These are phyloP conservation scores for Acrocephalus scirpaceus DNA, from an alignment of 2,797 vertebrate species.

Conservation along the genomic window DNA sequence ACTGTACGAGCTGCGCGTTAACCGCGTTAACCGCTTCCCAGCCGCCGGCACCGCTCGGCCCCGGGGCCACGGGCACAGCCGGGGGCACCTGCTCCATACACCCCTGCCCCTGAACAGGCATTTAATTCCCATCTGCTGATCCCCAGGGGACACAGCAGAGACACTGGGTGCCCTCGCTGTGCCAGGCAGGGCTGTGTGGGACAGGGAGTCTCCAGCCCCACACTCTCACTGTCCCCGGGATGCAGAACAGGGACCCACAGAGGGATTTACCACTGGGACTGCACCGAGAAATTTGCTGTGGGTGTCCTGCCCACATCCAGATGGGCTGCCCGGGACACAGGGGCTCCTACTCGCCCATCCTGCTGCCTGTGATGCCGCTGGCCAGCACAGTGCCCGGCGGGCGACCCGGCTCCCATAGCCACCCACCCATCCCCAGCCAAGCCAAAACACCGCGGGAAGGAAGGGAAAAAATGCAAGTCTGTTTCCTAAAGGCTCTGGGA, in stretches of 20 bases:
- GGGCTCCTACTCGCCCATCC: fast-evolving
- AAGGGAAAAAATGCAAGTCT: conserved; percentile 38
- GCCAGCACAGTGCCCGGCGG: background rate
- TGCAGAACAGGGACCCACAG: fast-evolving
- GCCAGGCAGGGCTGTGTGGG: background rate
- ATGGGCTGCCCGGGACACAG: fast-evolving
- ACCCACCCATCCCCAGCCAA: background rate
- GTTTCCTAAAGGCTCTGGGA: conserved; percentile 63
- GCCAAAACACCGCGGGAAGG: background rate
- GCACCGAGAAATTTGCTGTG: fast-evolving
- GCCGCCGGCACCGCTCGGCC: background rate
- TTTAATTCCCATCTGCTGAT: background rate
- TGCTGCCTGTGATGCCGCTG: background rate
- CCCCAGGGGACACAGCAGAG: fast-evolving
- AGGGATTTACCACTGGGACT: background rate
- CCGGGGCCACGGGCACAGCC: background rate
- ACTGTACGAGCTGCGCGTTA: conserved; percentile 9
- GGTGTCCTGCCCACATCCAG: background rate
- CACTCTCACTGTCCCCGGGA: fast-evolving
- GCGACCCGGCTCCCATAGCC: background rate
- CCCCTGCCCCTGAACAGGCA: background rate
- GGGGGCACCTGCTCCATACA: background rate
- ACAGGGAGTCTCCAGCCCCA: background rate
- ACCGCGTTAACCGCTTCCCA: conserved; percentile 38
- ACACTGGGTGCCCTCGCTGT: fast-evolving